Base-by-base conservation (phyloP, 1,140 invertebrate genomes). In the Drosophila guanche region DNA sequence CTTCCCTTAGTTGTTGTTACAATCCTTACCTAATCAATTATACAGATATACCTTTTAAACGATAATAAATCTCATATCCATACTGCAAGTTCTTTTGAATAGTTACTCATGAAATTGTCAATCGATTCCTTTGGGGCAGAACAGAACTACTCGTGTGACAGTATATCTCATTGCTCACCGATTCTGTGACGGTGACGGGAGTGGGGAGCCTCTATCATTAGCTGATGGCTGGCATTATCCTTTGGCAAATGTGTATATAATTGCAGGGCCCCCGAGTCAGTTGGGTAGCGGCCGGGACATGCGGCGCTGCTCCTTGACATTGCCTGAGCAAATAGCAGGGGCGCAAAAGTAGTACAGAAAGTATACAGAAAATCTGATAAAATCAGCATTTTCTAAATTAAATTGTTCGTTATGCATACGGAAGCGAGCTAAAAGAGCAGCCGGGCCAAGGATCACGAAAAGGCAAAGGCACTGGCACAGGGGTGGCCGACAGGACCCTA, bases 341-440 rank as follows among this genome's bases (percentile, higher is more conserved):
- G 23, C 46, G 16, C 29, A 40, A 46, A 66, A 66, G 53, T 67
- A 66, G 61, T 68, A 50, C 41, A 55, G 63, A 16, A 67, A 67
- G 41, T 67, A 67, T 69, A 90, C 73, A 86, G 47, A 90, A 74
- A 90, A 90, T 90, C 88, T 83, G 88, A 90, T 90, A 90, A 90
- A 90, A 90, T 90, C 88, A 90, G 88, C 88, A 90, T 90, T 90
- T 90, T 90, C 88, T 90, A 90, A 90, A 90, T 90, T 90, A 90
- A 90, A 90, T 90, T 90, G 88, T 90, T 90, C 81, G 88, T 86
- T 90, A 90, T 83, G 86, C 88, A 86, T 68, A 72, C 56, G 59
- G 50, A 41, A 27, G 8, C 29, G 51, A 42, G 27, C 16, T 22
- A 40, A 45, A 52, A 53, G 33, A 52, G 51, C 50, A 33, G 29